Conservation (phyloP, 1,140 invertebrate genomes). For the Musca domestica region DNA sequence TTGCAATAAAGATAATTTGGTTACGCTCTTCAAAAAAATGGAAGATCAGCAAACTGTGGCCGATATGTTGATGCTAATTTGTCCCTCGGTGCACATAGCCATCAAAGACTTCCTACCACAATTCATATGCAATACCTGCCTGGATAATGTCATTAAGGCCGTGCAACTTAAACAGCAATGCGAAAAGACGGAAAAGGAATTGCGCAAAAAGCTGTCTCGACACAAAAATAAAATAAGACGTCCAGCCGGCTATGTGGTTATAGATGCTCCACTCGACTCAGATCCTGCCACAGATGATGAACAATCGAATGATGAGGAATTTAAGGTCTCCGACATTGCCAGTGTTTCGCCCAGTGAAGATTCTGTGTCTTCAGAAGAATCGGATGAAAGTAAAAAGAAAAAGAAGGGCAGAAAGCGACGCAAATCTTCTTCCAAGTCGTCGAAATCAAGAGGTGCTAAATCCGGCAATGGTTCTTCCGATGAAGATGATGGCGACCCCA, state of each 20-base stretch:
- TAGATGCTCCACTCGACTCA: constrained; percentile 47
- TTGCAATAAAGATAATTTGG: constrained; percentile 38
- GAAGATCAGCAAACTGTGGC: constrained; percentile 37
- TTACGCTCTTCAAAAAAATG: constrained; percentile 42
- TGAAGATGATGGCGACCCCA: constrained; percentile 2
- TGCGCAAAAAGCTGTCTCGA: constrained; percentile 51
- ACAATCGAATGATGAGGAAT: constrained; percentile 47
- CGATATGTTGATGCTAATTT: constrained; percentile 48
- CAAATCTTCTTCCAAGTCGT: constrained; percentile 24
- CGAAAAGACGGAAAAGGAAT: constrained; percentile 47
- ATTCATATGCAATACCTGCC: constrained; percentile 45
- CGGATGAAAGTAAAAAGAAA: constrained; percentile 33
- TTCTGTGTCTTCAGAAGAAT: constrained; percentile 41
- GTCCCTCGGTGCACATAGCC: constrained; percentile 45
- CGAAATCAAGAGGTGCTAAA: constrained; percentile 6
- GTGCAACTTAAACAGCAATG: constrained; percentile 47
- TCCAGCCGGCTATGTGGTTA: constrained; percentile 52
- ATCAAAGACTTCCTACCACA: constrained; percentile 51
- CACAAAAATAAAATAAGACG: constrained; percentile 52
- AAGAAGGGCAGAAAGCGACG: constrained; percentile 30
- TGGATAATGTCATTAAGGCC: constrained; percentile 43
- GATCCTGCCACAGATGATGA: constrained; percentile 46
- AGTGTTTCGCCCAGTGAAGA: constrained; percentile 48
- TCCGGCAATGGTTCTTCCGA: background rate
- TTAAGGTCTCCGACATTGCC: constrained; percentile 49